A percentile compares a stretch with the other conserved stretches of the same genome.
Evolutionary conservation across 2,113 vertebrate genomes (phyloP).

Genomic region (Telmatochromis sp.): DNA sequence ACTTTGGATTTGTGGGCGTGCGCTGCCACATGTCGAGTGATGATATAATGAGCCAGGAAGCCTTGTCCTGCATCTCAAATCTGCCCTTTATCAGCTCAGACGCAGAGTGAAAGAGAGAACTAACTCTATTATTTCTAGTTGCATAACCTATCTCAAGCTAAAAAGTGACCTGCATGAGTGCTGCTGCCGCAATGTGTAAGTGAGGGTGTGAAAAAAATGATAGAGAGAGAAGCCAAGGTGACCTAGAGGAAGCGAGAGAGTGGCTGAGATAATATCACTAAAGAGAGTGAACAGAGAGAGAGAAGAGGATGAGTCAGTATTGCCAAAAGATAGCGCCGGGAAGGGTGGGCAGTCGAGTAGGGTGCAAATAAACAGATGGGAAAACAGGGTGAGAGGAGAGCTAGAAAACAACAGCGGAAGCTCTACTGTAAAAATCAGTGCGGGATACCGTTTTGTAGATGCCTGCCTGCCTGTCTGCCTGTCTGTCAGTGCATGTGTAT

Average conservation of each 20-base stretch:
- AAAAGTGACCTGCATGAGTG: background rate
- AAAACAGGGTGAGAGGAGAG: background rate
- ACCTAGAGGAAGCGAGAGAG: constrained; percentile 1
- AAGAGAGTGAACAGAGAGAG: background rate
- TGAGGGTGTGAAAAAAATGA: background rate
- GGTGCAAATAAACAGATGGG: constrained; percentile 26
- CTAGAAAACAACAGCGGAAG: background rate
- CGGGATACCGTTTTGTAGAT: background rate
- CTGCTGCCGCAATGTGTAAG: background rate
- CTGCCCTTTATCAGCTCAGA: constrained; percentile 5
- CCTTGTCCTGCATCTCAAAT: background rate
- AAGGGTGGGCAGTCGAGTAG: background rate
- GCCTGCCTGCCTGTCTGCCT: constrained; percentile 7
- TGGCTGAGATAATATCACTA: background rate
- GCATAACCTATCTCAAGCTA: background rate
- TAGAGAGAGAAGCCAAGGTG: constrained; percentile 23
- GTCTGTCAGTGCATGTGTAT: constrained; percentile 32
- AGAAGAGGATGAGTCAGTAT: constrained; percentile 10
- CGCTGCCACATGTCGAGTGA: background rate
- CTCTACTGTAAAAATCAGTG: background rate
- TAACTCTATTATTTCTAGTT: background rate
- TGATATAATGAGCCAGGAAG: constrained; percentile 29
- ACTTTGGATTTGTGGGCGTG: background rate
- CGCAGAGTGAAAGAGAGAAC: background rate
- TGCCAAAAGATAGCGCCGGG: background rate